Conservation (phyloP, 1,140 invertebrate genomes). For the Physella acuta region DNA sequence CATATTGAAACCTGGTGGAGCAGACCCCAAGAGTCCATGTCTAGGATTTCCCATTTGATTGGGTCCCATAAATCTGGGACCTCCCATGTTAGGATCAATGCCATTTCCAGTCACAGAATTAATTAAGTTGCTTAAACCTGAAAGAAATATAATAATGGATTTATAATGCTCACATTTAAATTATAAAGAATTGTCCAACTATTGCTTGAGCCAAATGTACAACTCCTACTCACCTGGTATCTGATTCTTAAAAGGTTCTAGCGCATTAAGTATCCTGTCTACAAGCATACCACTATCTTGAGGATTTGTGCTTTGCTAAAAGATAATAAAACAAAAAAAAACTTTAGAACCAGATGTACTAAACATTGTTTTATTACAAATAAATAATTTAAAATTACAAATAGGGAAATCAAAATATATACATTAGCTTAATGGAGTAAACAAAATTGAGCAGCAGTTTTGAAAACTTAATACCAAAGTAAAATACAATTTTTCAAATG, state of each 20-base stretch:
- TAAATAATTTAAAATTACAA: too few species aligned
- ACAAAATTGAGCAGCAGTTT: too few species aligned
- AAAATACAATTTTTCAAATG: too few species aligned
- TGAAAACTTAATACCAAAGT: too few species aligned
- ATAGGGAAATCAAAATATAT: too few species aligned
- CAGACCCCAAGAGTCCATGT: conserved; percentile 40
- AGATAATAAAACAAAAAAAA: conserved; percentile 4
- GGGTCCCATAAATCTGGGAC: conserved; percentile 2
- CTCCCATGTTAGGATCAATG: conserved; percentile 10
- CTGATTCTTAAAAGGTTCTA: conserved; percentile 24
- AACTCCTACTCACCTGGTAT: conserved; percentile 24
- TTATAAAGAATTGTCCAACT: background rate
- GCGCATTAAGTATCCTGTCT: conserved; percentile 21
- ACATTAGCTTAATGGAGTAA: too few species aligned
- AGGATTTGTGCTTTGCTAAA: conserved; percentile 23
- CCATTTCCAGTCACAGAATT: conserved; percentile 18
- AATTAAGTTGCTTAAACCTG: conserved; percentile 22
- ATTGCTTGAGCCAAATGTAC: background rate
- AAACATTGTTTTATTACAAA: too few species aligned
- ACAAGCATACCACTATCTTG: conserved; percentile 25
- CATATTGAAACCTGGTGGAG: conserved; percentile 43
- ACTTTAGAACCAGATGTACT: too few species aligned
- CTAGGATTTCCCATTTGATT: conserved; percentile 28
- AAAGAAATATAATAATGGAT: background rate
- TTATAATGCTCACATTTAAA: background rate